phyloP scores from a whole-genome alignment of 2,888 invertebrate genomes.

The Helleia helle region DNA sequence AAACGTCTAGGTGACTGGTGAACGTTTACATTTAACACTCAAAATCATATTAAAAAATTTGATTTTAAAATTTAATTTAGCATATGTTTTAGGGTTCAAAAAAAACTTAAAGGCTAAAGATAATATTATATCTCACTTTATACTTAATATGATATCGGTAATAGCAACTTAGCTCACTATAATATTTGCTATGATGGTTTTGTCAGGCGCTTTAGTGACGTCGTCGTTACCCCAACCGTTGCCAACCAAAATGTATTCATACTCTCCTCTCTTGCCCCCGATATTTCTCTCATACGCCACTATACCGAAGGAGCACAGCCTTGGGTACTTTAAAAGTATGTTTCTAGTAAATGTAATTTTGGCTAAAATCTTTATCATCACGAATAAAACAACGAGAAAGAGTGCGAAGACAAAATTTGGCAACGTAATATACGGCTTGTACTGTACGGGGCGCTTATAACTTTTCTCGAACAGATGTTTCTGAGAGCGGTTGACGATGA shows the following conservation, averaged over 20 bases:
- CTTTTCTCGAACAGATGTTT: constrained; percentile 79
- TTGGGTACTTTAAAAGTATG: constrained; percentile 36
- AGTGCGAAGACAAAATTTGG: constrained; percentile 50
- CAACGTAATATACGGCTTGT: constrained; percentile 80
- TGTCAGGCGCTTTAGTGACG: constrained; percentile 74
- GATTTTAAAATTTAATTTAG: too few species aligned
- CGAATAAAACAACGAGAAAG: constrained; percentile 59
- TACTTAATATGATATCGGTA: too few species aligned
- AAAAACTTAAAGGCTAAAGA: too few species aligned
- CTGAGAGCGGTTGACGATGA: constrained; percentile 86
- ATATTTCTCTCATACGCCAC: constrained; percentile 79
- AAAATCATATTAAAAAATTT: too few species aligned
- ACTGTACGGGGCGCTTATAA: constrained; percentile 83
- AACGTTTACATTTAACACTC: too few species aligned
- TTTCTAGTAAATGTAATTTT: constrained; percentile 29
- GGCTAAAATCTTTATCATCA: constrained; percentile 42
- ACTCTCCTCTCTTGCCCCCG: constrained; percentile 75
- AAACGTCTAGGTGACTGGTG: too few species aligned
- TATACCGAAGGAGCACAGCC: constrained; percentile 80
- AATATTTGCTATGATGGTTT: constrained; percentile 69
- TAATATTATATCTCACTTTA: too few species aligned
- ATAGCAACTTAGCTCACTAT: constrained; percentile 9
- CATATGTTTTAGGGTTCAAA: too few species aligned
- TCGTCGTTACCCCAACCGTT: constrained; percentile 80
- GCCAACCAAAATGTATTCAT: constrained; percentile 81